Evolutionary conservation across 2,888 invertebrate species (phyloP).

Genomic region (Stenolophus ochropezus): DNA sequence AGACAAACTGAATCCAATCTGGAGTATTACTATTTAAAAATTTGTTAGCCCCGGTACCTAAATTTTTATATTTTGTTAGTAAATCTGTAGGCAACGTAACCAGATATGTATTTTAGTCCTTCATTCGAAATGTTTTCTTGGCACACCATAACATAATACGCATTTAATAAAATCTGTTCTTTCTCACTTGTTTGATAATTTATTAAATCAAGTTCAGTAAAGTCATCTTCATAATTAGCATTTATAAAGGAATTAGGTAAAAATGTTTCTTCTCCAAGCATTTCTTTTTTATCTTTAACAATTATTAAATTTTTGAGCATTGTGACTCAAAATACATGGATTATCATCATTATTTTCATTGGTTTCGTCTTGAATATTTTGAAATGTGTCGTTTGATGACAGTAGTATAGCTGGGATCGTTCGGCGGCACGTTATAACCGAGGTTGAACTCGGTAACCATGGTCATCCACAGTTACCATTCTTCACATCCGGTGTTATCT

Average conservation of each 20-base stretch:
- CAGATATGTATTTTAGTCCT: slow-evolving; percentile 60
- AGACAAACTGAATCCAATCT: slow-evolving; percentile 61
- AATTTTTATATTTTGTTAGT: slow-evolving; percentile 55
- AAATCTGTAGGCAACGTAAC: slow-evolving; percentile 59
- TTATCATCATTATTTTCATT: not conserved
- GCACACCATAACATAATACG: slow-evolving; percentile 49
- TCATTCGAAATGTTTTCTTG: slow-evolving; percentile 58
- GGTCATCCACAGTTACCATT: no score
- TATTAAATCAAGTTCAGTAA: slow-evolving; percentile 54
- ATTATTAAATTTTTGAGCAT: slow-evolving; percentile 9
- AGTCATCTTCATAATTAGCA: slow-evolving; percentile 31
- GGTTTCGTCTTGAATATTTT: not conserved
- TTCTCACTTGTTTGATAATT: slow-evolving; percentile 52
- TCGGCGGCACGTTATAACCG: no score
- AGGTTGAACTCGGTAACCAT: no score
- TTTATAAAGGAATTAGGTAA: not conserved
- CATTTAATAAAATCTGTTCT: slow-evolving; percentile 36
- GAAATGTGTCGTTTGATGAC: not conserved
- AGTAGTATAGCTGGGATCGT: slow-evolving; percentile 46
- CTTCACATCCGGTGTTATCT: no score
- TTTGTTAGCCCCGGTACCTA: slow-evolving; percentile 48
- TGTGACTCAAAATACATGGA: slow-evolving; percentile 53
- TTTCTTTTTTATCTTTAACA: slow-evolving; percentile 33
- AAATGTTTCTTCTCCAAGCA: slow-evolving; percentile 33
- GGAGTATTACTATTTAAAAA: slow-evolving; percentile 50